These are phyloP conservation scores for Selene dorsalis DNA, from an alignment of 2,797 vertebrate species.

Conservation along the genomic window DNA sequence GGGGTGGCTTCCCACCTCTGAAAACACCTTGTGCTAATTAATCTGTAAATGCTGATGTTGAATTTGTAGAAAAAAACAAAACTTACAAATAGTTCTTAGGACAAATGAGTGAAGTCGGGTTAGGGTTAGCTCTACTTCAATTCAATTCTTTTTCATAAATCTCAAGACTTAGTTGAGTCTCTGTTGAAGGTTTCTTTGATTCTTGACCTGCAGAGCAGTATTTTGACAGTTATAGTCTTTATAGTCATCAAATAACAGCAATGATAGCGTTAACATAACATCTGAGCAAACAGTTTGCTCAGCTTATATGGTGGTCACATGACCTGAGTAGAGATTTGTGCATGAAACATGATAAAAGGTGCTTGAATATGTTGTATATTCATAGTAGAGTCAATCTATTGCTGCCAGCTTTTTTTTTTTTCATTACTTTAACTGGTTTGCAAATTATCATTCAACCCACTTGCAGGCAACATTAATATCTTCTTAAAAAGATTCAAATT, in stretches of 20 bases:
- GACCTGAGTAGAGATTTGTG: neutral
- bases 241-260: neutral
- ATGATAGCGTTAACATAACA: neutral
- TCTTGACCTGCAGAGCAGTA: neutral
- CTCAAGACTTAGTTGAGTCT: neutral
- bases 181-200: neutral
- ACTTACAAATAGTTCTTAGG: no score
- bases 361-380: neutral
- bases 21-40: neutral
- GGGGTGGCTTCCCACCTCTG: neutral
- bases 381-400: neutral
- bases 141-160: neutral
- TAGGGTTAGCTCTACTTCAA: neutral
- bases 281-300: neutral
- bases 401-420: neutral
- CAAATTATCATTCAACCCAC: neutral
- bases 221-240: neutral
- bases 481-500: conserved; percentile 6
- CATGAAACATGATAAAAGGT: neutral
- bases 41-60: no score
- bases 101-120: no score
- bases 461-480: neutral
- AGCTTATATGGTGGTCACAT: neutral
- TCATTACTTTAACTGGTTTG: neutral
- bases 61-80: neutral